These are phyloP conservation scores for Achroia grisella DNA, from an alignment of 1,140 invertebrate genomes.

Conservation along the genomic window DNA sequence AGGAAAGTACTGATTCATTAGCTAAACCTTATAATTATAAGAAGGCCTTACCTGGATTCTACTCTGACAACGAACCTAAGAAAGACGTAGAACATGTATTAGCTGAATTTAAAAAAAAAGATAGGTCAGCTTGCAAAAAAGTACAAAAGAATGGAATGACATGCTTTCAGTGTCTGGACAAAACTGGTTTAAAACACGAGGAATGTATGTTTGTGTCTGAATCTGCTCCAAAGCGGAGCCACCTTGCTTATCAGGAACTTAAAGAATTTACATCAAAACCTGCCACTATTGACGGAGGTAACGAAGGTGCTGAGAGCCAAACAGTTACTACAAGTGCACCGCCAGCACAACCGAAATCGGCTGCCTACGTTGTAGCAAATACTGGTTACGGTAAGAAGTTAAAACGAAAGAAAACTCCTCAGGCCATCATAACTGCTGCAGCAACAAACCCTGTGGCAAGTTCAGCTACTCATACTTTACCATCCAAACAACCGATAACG, in stretches of 20 bases:
- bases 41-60: constrained; percentile 63
- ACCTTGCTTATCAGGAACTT: constrained; percentile 74
- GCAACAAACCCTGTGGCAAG: constrained; percentile 24
- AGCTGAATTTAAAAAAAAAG: constrained; percentile 80
- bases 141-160: constrained; percentile 82
- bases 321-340: constrained; percentile 54
- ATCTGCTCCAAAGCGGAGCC: constrained; percentile 74
- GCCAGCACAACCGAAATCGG: constrained; percentile 36
- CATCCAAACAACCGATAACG: constrained; percentile 6
- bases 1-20: constrained; percentile 34
- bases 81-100: constrained; percentile 81
- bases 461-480: constrained; percentile 7
- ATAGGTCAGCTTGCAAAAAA: constrained; percentile 81
- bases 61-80: constrained; percentile 67
- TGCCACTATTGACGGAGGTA: constrained; percentile 38
- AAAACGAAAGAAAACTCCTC: constrained; percentile 56
- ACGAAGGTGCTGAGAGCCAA: constrained; percentile 62
- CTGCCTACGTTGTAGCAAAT: constrained; percentile 47
- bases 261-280: constrained; percentile 72
- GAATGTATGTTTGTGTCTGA: constrained; percentile 84
- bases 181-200: constrained; percentile 79
- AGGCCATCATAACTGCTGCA: constrained; percentile 22
- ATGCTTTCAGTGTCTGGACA: constrained; percentile 81
- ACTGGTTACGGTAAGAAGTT: constrained; percentile 48
- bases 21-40: constrained; percentile 60